These are phyloP conservation scores for Neogale vison DNA, from an alignment of 2,113 vertebrate genomes.

Conservation along the genomic window DNA sequence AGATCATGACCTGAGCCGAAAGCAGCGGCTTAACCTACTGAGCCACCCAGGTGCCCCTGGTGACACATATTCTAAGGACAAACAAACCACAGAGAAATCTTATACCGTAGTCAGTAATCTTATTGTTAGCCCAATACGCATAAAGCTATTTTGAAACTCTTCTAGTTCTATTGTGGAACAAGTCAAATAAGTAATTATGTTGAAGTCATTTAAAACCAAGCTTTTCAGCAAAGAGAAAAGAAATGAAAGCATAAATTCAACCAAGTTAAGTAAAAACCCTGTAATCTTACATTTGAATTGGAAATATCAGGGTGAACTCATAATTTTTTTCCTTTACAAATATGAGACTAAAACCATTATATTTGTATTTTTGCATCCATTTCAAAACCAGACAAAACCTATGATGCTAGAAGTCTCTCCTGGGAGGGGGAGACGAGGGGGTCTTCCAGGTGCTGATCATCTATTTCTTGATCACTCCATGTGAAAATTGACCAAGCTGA, in stretches of 20 bases:
- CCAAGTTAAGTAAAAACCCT: slow-evolving; percentile 27
- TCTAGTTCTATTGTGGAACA: not conserved
- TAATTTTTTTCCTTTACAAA: not conserved
- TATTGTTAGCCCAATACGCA: not conserved
- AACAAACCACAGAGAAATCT: not conserved
- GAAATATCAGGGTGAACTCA: not conserved
- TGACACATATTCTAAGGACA: not conserved
- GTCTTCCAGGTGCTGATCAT: too few relatives aligned
- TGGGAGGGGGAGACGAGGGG: fast-evolving
- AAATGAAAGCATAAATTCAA: not conserved
- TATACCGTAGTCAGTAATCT: not conserved
- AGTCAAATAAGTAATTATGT: not conserved
- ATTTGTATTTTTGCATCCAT: not conserved
- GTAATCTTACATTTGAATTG: not conserved
- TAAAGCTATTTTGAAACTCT: not conserved
- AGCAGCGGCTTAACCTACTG: too few relatives aligned
- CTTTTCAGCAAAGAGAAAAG: slow-evolving; percentile 33
- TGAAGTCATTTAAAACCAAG: slow-evolving; percentile 1
- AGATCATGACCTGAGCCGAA: too few relatives aligned
- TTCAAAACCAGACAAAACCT: not conserved
- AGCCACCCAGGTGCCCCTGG: too few relatives aligned
- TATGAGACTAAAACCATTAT: not conserved
- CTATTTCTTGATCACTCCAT: not conserved
- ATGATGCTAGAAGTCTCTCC: not conserved
- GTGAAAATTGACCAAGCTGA: not conserved